These are phyloP conservation scores for Ranitomeya imitator DNA, from an alignment of 2,113 vertebrate species.

Conservation along the genomic window DNA sequence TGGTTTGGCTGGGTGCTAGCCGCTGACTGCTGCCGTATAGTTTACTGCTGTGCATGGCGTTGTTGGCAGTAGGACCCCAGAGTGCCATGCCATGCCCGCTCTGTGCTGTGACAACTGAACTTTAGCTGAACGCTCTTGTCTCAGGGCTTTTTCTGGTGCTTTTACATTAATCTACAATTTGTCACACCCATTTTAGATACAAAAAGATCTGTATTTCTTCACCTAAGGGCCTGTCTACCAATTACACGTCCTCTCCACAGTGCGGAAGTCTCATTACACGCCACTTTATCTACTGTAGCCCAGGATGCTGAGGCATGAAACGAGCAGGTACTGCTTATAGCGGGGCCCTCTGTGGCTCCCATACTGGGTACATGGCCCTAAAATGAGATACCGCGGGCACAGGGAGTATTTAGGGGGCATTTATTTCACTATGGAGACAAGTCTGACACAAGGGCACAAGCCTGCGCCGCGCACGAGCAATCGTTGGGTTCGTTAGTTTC, in stretches of 20 bases:
- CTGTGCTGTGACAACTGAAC: not conserved
- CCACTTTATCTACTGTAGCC: not conserved
- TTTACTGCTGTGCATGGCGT: not conserved
- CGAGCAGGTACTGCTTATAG: not conserved
- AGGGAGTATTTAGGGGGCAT: not conserved
- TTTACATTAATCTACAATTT: not conserved
- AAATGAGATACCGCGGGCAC: too few species aligned
- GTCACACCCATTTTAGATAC: slow-evolving; percentile 16
- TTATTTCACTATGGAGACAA: not conserved
- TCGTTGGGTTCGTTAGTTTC: not conserved
- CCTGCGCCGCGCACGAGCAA: not conserved
- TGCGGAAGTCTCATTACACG: not conserved
- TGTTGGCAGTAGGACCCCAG: too few species aligned
- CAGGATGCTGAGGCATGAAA: not conserved
- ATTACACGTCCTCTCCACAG: not conserved
- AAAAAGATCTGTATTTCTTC: slow-evolving; percentile 2
- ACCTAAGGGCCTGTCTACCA: slow-evolving; percentile 12
- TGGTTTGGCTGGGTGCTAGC: not conserved
- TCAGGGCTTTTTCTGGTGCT: not conserved
- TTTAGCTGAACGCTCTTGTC: not conserved
- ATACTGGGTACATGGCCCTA: too few species aligned
- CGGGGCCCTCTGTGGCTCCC: not conserved
- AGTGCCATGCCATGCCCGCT: not conserved
- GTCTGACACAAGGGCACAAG: not conserved
- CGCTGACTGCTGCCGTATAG: not conserved